Evolutionary conservation across 2,888 invertebrate genomes (phyloP), one percentile per base, ranked within the genome.

Genomic region (Patella ulyssiponensis): DNA sequence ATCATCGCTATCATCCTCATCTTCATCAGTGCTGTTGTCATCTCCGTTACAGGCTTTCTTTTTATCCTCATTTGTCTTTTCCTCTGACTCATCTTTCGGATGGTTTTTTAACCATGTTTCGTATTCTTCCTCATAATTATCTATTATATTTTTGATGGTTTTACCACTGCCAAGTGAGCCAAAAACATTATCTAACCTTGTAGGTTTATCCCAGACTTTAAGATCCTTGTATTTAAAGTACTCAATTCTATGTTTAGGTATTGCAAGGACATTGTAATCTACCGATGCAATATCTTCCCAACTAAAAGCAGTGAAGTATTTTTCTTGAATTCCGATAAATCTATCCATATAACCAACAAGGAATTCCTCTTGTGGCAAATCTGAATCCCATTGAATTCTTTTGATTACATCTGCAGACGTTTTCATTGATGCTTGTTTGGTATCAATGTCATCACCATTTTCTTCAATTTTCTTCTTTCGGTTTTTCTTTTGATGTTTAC

Each of bases 211-310:
- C 92, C 92, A 92, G 7, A 92, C 90, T 73, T 86, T 89, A 23
- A 84, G 76, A 51, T 84, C 83, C 71, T 87, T 87, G 82, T 92
- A 92, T 78, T 91, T 92, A 81, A 92, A 92, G 79, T 92, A 91
- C 79, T 90, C 87, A 71, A 92, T 92, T n/a, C 92, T 83, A 81
- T 92, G 92, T 79, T 91, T 88, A 3, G 92, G 92, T 51, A 92
- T 87, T 4, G 91, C 91, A 15, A 91, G 82, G 15, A 86, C 87
- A 74, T 88, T 84, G 53, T 89, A 85, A 71, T 91, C 91, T 11
- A 89, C 90, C 44, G 84, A 80, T 1, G 90, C 87, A 11, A 91
- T 79, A 79, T 92, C 90, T 58, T 90, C 90, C 92, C 92, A 92
- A 27, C 86, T 86, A 77, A 92, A 91, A 14, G 84, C 84, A 3